Conservation (phyloP, 2,113 vertebrate genomes). For the Chascanopsetta lugubris region DNA sequence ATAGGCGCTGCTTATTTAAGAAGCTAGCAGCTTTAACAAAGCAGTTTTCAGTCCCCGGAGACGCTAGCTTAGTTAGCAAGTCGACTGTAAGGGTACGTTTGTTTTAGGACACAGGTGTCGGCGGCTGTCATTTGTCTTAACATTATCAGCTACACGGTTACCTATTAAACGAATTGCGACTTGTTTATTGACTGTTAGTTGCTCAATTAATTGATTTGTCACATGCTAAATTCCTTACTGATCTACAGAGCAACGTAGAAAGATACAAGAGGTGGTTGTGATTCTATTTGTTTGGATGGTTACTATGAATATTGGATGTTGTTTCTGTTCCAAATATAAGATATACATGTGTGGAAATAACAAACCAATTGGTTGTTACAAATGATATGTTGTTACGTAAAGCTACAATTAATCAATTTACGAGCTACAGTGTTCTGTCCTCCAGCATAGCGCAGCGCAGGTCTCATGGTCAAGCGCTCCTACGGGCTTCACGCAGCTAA, state of each 20-base stretch:
- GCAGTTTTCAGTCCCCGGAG: background rate
- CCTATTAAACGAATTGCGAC: background rate
- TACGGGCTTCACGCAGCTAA: constrained; percentile 36
- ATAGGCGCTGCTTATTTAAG: background rate
- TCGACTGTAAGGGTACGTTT: constrained; percentile 32
- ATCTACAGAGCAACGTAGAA: too few species aligned
- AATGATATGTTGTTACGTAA: too few species aligned
- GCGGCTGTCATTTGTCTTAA: constrained; percentile 21
- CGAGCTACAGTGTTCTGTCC: background rate
- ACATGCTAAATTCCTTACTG: too few species aligned
- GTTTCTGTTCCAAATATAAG: too few species aligned
- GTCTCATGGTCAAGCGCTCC: constrained; percentile 31
- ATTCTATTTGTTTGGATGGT: too few species aligned
- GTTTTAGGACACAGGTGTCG: constrained; percentile 21
- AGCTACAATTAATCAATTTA: background rate
- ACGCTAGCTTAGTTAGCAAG: constrained; percentile 24
- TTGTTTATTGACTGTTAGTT: background rate
- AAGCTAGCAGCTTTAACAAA: background rate
- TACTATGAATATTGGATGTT: too few species aligned
- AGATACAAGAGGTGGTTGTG: too few species aligned
- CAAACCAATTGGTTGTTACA: too few species aligned
- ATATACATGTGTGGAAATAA: too few species aligned
- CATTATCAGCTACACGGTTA: background rate
- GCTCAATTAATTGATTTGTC: too few species aligned
- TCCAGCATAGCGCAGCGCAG: background rate